These are phyloP conservation scores for Hirundo rustica DNA, from an alignment of 2,797 vertebrate genomes.

Conservation along the genomic window DNA sequence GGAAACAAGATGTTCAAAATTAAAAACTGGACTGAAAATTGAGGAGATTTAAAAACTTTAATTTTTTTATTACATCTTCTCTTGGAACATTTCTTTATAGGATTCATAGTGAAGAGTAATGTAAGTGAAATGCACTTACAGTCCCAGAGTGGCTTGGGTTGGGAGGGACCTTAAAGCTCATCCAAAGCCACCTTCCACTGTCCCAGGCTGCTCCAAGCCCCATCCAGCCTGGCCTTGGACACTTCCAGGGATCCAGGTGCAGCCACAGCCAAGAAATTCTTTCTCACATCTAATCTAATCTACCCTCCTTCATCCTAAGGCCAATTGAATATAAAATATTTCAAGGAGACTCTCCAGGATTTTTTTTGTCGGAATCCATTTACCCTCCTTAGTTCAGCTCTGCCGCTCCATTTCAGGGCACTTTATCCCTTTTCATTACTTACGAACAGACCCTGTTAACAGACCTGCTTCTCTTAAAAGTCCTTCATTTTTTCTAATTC, in stretches of 20 bases:
- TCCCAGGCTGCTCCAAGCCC: not conserved
- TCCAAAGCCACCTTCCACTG: accelerated
- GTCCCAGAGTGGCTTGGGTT: not conserved
- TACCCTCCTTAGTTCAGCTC: not conserved
- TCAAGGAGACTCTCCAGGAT: not conserved
- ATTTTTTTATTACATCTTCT: not conserved
- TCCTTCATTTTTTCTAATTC: not conserved
- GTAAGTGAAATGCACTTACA: not conserved
- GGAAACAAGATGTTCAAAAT: not conserved
- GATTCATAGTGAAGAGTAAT: not conserved
- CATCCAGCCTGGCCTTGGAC: not conserved
- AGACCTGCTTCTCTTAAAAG: not conserved
- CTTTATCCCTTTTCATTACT: constrained; percentile 5
- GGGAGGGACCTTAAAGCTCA: not conserved
- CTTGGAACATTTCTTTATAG: not conserved
- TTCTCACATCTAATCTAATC: not conserved
- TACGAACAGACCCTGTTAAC: not conserved
- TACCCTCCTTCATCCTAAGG: not conserved
- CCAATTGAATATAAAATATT: not conserved
- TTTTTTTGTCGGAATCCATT: not conserved
- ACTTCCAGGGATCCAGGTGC: not conserved
- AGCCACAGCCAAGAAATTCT: not conserved
- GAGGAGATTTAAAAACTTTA: not conserved
- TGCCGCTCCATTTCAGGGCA: not conserved
- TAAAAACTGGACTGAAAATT: not conserved